Base-by-base conservation (phyloP, 2,113 vertebrate species). In the Lepisosteus osseus region DNA sequence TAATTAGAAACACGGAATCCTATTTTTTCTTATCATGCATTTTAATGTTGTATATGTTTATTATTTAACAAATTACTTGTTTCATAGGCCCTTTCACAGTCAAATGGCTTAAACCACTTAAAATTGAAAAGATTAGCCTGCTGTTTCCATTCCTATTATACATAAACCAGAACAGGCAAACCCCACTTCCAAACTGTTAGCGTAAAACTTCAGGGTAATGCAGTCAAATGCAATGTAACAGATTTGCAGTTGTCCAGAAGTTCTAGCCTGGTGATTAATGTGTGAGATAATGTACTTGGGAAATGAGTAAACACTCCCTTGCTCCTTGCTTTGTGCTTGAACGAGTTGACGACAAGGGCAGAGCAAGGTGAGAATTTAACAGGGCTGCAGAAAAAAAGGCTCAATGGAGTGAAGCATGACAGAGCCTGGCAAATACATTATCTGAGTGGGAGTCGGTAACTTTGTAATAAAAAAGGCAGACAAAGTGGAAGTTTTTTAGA, bases 261-360 rank as follows among this genome's bases (percentile, higher is more conserved):
- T 98, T 96, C 94, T 93, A 94, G 93, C 90, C 93, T 91, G 90
- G 94, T 98, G 97, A 98, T 98, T 99, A 99, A 98, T 98, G 96
- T 95, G 95, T 94, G 93, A 96, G 96, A 97, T 99, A 98, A 99
- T 99, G 96, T 96, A 96, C 95, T 97, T 95, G 95, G 96, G 97
- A 98, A 98, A 98, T 98, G 95, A 98, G 95, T 98, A 99, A 99
- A 98, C 97, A 98, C 95, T 98, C 96, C 95, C 94, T 88, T 94
- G 94, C 95, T 98, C 95, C 94, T 94, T 93, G 95, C 95, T 98
- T 96, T 98, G 96, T 96, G 96, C 96, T 96, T 97, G 94, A 98
- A 90, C 92, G 95, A 92, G 92, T 96, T 96, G 95, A 95, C 98
- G 97, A 97, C 97, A 99, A 98, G 97, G 97, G 96, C 96, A 98